phyloP scores from a whole-genome alignment of 2,113 vertebrate genomes.

The Lycaon pictus region DNA sequence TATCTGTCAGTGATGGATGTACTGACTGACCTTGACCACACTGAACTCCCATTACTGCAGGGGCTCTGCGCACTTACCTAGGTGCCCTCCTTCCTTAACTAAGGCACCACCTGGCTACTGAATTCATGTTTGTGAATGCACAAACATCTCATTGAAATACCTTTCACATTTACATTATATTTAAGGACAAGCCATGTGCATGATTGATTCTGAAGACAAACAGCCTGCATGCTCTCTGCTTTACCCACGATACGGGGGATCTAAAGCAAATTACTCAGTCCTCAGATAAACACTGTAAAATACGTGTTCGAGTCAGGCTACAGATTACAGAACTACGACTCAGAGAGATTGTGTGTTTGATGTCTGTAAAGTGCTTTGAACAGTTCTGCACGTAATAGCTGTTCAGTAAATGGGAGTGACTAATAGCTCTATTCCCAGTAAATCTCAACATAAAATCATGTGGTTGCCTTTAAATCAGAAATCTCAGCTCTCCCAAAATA shows the following conservation, averaged over 20 bases:
- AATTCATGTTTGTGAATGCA: background rate
- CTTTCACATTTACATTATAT: background rate
- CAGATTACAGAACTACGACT: background rate
- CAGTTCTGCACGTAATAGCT: background rate
- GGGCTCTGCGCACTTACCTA: background rate
- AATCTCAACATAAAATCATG: background rate
- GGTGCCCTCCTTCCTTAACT: background rate
- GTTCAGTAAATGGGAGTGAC: background rate
- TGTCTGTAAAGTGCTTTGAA: background rate
- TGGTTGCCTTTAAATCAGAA: slow-evolving; percentile 6
- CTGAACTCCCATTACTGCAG: background rate
- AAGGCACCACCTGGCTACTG: background rate
- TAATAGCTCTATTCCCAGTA: slow-evolving; percentile 9
- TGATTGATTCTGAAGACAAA: background rate
- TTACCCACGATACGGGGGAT: background rate
- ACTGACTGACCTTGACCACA: background rate
- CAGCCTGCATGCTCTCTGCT: background rate
- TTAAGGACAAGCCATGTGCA: background rate
- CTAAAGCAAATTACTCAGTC: background rate
- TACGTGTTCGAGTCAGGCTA: background rate
- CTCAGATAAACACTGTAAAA: background rate
- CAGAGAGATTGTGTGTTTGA: background rate
- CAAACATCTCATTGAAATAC: background rate
- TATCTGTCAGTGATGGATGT: background rate
- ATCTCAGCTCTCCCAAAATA: slow-evolving; percentile 4